A percentile compares a stretch with the other conserved stretches of the same genome.
These are phyloP conservation scores for Erinaceus europaeus DNA, from an alignment of 2,113 vertebrate genomes.

Conservation along the genomic window DNA sequence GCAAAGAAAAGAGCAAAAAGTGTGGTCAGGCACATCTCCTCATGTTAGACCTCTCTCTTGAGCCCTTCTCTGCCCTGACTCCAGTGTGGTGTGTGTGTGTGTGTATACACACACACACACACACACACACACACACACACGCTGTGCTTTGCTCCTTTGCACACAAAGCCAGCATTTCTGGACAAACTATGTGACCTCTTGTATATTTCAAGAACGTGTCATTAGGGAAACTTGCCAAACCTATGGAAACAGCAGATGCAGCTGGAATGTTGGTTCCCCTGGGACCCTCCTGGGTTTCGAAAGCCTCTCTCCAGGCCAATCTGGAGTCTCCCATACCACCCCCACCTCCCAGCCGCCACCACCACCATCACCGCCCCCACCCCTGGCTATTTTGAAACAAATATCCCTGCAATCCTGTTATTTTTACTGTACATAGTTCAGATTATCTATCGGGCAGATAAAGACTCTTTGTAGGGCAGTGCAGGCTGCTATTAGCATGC, in stretches of 20 bases:
- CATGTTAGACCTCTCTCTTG: no score
- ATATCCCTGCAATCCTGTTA: neutral
- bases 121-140: fast-evolving
- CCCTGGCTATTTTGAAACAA: neutral
- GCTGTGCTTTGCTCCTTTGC: neutral
- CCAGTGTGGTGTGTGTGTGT: fast-evolving
- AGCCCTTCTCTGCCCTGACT: no score
- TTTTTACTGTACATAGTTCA: constrained; percentile 5
- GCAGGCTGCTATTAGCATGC: neutral
- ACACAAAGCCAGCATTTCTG: neutral
- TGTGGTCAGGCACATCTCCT: no score
- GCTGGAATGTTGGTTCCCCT: neutral
- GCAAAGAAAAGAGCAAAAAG: no score
- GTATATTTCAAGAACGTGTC: neutral
- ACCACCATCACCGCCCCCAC: no score
- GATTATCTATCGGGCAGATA: neutral
- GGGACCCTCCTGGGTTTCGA: neutral
- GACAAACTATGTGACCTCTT: neutral
- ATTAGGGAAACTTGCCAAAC: neutral
- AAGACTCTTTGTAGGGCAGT: neutral
- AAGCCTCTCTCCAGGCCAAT: neutral
- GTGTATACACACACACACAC: fast-evolving
- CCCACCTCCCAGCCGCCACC: neutral
- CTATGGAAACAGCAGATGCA: neutral
- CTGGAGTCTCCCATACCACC: neutral